Percentiles rank a stretch among this genome's conserved stretches.
phyloP scores from a whole-genome alignment of 2,888 invertebrate genomes.

The Cryptops parisi region DNA sequence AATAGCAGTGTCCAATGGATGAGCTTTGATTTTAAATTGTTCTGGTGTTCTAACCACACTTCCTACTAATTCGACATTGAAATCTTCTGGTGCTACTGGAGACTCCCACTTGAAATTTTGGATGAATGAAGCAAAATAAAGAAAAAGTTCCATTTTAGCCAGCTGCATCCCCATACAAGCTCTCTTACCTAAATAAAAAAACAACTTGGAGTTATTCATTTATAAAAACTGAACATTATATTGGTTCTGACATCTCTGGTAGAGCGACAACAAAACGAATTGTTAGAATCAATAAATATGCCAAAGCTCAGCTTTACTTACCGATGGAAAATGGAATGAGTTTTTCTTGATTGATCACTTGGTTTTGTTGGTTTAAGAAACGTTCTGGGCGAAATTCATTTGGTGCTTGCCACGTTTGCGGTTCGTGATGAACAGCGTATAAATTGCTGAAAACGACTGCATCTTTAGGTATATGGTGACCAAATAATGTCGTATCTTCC shows the following conservation, averaged over 20 bases:
- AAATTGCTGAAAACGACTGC: neutral
- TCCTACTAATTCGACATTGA: neutral
- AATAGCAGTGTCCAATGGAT: neutral
- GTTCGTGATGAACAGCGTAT: neutral
- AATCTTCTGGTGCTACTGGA: neutral
- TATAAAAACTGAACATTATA: neutral
- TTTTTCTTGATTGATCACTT: constrained; percentile 3
- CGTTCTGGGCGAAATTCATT: constrained; percentile 1
- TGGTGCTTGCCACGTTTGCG: constrained; percentile 1
- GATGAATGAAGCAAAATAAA: constrained; percentile 2
- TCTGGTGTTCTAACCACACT: neutral
- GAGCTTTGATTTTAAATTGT: neutral
- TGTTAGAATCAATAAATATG: neutral
- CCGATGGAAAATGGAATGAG: constrained; percentile 8
- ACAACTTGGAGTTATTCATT: neutral
- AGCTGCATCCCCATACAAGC: neutral
- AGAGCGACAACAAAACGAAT: neutral
- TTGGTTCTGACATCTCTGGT: neutral
- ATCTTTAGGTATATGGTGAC: constrained; percentile 5
- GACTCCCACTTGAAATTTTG: neutral
- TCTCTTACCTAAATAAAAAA: constrained; percentile 1
- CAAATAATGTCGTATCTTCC: neutral
- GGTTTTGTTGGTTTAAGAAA: neutral
- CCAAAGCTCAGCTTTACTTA: neutral
- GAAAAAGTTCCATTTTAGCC: constrained; percentile 4